phyloP scores from a whole-genome alignment of 1,140 invertebrate species.

The Augochlora pura region DNA sequence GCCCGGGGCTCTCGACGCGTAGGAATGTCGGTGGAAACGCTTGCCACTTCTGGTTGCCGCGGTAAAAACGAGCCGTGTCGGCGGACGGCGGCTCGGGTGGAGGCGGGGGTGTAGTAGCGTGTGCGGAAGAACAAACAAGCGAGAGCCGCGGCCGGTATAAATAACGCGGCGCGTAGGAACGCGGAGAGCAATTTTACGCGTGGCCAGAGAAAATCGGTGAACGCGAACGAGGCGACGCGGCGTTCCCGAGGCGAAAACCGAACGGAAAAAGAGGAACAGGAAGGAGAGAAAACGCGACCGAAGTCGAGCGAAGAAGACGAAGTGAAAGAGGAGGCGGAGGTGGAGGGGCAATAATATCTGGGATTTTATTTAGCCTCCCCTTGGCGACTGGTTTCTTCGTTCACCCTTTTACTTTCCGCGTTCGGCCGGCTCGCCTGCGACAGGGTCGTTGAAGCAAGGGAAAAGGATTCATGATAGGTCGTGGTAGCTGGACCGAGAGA shows the following conservation, averaged over 20 bases:
- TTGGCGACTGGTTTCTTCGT: no score
- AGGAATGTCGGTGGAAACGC: slow-evolving; percentile 20
- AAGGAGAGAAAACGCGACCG: background rate
- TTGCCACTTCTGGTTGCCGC: background rate
- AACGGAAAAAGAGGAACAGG: background rate
- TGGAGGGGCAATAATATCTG: slow-evolving; percentile 2
- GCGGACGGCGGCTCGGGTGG: background rate
- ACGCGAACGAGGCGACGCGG: background rate
- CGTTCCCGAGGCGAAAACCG: background rate
- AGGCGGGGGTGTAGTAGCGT: background rate
- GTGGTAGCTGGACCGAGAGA: slow-evolving; percentile 23
- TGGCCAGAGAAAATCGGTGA: background rate
- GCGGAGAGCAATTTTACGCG: slow-evolving; percentile 13
- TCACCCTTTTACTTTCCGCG: slow-evolving; percentile 7
- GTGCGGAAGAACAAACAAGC: background rate
- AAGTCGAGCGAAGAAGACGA: background rate
- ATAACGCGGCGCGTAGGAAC: slow-evolving; percentile 19
- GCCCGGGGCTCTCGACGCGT: slow-evolving; percentile 4
- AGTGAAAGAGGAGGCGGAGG: background rate
- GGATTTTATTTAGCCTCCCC: slow-evolving; percentile 14
- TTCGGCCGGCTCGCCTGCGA: background rate
- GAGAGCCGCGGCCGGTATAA: slow-evolving; percentile 5
- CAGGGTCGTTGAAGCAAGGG: slow-evolving; percentile 22
- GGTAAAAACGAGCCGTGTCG: background rate
- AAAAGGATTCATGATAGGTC: slow-evolving; percentile 32